Percentiles rank a stretch among this genome's conserved stretches.
Conservation (phyloP, 2,797 vertebrate species). For the Simalia tracyae region DNA sequence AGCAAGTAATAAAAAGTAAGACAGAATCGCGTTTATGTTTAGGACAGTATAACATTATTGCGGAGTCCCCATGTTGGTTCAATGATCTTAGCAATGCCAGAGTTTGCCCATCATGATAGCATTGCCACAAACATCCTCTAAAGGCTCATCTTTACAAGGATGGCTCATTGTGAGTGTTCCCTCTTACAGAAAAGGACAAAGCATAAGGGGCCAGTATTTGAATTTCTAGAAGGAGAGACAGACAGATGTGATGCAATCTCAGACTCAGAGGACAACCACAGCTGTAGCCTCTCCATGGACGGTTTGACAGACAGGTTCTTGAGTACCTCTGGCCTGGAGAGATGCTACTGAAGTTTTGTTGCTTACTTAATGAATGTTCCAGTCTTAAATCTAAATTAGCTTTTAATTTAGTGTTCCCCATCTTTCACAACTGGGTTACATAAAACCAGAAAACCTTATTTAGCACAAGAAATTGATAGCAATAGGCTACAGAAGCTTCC, state of each 20-base stretch:
- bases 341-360: conserved; percentile 8
- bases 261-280: background rate
- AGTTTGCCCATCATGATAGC: conserved; percentile 48
- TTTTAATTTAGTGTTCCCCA: background rate
- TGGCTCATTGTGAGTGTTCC: conserved; percentile 1
- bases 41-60: conserved; percentile 54
- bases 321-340: background rate
- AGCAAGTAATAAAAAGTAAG: conserved; percentile 49
- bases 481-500: background rate
- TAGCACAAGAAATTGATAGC: background rate
- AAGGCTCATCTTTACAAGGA: background rate
- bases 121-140: conserved; percentile 28
- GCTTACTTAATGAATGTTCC: background rate
- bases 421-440: background rate
- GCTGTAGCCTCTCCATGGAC: background rate
- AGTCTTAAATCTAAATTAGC: background rate
- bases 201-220: background rate
- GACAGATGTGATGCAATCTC: conserved; percentile 20
- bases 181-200: conserved; percentile 18
- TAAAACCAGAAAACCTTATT: background rate
- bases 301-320: background rate
- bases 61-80: conserved; percentile 42
- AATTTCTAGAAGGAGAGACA: background rate
- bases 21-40: conserved; percentile 59
- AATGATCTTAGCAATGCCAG: conserved; percentile 27